A percentile compares a stretch with the other conserved stretches of the same genome.
These are phyloP conservation scores for Onychorhynchus coronatus DNA, from an alignment of 2,113 vertebrate species.

Conservation along the genomic window DNA sequence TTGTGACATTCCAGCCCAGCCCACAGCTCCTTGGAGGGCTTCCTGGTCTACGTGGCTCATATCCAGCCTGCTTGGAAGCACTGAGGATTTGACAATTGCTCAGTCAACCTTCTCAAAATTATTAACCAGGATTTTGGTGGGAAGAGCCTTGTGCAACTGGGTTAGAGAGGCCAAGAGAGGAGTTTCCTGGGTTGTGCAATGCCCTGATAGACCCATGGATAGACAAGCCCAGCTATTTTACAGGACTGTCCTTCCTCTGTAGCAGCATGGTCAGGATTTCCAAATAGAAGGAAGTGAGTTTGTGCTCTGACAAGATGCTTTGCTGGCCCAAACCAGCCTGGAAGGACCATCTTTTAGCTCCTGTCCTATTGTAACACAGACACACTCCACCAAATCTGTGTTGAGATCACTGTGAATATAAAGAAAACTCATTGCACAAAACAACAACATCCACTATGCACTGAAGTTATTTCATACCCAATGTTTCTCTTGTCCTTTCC, in stretches of 20 bases:
- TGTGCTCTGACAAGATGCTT: background rate
- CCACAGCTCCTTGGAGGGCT: background rate
- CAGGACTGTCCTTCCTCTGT: fast-evolving
- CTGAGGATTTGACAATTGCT: background rate
- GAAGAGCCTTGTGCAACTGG: background rate
- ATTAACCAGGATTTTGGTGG: background rate
- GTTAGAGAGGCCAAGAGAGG: background rate
- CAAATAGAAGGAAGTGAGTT: background rate
- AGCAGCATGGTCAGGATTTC: background rate
- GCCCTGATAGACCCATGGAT: background rate
- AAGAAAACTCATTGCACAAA: background rate
- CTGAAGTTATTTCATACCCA: background rate
- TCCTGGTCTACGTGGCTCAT: background rate
- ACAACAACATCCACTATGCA: background rate
- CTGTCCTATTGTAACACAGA: background rate
- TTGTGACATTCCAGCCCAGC: slow-evolving; percentile 20
- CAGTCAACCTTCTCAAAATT: background rate
- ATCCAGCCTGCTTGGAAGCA: background rate
- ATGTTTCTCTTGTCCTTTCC: background rate
- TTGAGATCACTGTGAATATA: background rate
- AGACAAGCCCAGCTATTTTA: background rate
- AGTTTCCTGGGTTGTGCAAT: background rate
- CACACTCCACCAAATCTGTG: background rate
- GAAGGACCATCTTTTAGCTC: background rate
- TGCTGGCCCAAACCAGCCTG: background rate